These are phyloP conservation scores for Capitella teleta DNA, from an alignment of 1,140 invertebrate species.

Conservation along the genomic window DNA sequence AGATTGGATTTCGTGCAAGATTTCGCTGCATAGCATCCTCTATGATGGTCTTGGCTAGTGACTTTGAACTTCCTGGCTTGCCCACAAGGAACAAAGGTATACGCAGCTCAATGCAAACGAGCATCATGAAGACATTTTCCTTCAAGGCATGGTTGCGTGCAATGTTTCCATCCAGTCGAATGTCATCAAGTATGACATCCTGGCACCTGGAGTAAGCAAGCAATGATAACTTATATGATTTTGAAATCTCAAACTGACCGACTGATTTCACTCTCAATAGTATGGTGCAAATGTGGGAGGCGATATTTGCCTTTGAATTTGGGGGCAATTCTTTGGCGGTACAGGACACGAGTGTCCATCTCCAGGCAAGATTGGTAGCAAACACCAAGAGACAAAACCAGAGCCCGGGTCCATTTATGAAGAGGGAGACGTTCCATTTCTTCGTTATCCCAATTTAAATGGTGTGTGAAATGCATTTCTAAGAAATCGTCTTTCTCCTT, in stretches of 20 bases:
- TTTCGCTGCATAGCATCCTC: conserved; percentile 29
- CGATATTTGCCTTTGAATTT: conserved; percentile 15
- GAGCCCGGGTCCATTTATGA: conserved; percentile 16
- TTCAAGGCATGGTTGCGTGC: conserved; percentile 30
- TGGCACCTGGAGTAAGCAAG: conserved; percentile 31
- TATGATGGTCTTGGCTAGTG: conserved; percentile 30
- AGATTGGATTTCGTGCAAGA: conserved; percentile 18
- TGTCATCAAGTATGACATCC: conserved; percentile 24
- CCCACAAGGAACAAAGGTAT: conserved; percentile 36
- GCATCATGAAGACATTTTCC: conserved; percentile 37
- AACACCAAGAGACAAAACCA: conserved; percentile 24
- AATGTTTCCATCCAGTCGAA: conserved; percentile 24
- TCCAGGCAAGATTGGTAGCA: conserved; percentile 27
- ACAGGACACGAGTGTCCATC: conserved; percentile 19
- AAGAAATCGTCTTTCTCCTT: conserved; percentile 6
- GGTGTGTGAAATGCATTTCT: too few species aligned
- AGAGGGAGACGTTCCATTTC: too few species aligned
- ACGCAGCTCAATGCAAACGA: conserved; percentile 28
- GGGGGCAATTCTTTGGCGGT: conserved; percentile 14
- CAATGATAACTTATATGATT: too few species aligned
- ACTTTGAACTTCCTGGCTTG: conserved; percentile 37
- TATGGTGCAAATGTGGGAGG: too few species aligned
- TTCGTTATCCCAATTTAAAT: too few species aligned
- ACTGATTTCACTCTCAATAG: too few species aligned
- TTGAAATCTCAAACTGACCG: too few species aligned